Percentiles rank a stretch among this genome's conserved stretches.
Conservation (phyloP, 2,797 vertebrate genomes). For the Chelidonichthys spinosus region DNA sequence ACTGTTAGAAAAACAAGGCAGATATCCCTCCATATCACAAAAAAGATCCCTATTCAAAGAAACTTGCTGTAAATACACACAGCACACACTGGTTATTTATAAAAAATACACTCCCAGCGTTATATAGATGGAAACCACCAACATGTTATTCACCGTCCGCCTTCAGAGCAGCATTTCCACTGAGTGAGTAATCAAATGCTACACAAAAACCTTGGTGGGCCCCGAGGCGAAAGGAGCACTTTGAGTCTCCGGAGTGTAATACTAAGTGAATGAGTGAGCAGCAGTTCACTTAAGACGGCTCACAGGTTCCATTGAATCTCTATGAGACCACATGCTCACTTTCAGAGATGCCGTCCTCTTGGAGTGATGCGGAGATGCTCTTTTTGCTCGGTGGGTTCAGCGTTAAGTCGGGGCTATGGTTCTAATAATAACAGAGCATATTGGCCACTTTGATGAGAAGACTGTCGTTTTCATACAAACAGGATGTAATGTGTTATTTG, state of each 20-base stretch:
- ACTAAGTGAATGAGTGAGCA: constrained; percentile 67
- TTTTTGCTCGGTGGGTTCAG: constrained; percentile 48
- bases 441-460: constrained; percentile 11
- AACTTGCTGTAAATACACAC: constrained; percentile 14
- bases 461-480: not conserved
- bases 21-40: not conserved
- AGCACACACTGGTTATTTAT: constrained; percentile 34
- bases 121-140: constrained; percentile 60
- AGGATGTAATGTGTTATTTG: not conserved
- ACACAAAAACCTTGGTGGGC: constrained; percentile 71
- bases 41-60: not conserved
- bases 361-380: constrained; percentile 52
- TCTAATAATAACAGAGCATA: constrained; percentile 23
- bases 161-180: constrained; percentile 57
- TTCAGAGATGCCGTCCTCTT: constrained; percentile 42
- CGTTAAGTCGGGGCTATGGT: constrained; percentile 5
- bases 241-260: constrained; percentile 62
- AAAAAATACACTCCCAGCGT: constrained; percentile 49
- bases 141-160: constrained; percentile 62
- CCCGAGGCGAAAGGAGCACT: constrained; percentile 76
- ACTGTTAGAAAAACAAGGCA: not conserved
- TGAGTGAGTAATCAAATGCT: constrained; percentile 74
- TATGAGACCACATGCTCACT: constrained; percentile 51
- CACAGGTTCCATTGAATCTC: constrained; percentile 70
- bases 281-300: constrained; percentile 58